Conservation (phyloP, 2,113 vertebrate species). For the Isichthys henryi region DNA sequence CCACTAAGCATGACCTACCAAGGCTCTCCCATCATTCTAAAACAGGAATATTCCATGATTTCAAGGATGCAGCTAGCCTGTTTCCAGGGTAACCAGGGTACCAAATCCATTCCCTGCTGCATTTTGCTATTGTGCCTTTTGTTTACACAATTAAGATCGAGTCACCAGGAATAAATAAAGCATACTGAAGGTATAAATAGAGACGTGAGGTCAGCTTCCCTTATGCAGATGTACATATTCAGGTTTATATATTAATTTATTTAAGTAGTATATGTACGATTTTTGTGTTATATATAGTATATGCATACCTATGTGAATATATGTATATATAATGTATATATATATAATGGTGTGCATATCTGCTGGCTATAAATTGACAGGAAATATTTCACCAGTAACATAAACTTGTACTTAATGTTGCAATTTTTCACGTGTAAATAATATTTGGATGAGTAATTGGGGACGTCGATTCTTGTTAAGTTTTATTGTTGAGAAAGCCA, state of each 20-base stretch:
- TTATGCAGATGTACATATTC: neutral
- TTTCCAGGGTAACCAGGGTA: conserved; percentile 70
- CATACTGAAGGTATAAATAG: neutral
- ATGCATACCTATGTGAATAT: neutral
- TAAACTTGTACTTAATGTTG: neutral
- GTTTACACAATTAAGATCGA: conserved; percentile 48
- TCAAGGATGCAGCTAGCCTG: conserved; percentile 63
- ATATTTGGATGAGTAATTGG: neutral
- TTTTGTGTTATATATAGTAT: neutral
- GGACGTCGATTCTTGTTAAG: neutral
- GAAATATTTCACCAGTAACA: neutral
- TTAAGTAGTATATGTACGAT: neutral
- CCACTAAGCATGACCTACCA: conserved; percentile 30
- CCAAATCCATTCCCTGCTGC: conserved; percentile 55
- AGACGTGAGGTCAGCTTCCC: neutral
- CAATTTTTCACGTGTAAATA: neutral
- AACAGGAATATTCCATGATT: conserved; percentile 59
- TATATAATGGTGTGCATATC: neutral
- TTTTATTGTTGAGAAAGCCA: neutral
- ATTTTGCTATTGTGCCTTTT: conserved; percentile 49
- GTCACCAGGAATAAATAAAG: neutral
- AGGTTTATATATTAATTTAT: neutral
- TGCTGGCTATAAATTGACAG: neutral
- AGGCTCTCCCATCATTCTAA: conserved; percentile 48
- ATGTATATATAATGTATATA: neutral